Evolutionary conservation across 1,140 invertebrate species (phyloP), one percentile per base, ranked within the genome.

Genomic region (Lasioglossum albipes): DNA sequence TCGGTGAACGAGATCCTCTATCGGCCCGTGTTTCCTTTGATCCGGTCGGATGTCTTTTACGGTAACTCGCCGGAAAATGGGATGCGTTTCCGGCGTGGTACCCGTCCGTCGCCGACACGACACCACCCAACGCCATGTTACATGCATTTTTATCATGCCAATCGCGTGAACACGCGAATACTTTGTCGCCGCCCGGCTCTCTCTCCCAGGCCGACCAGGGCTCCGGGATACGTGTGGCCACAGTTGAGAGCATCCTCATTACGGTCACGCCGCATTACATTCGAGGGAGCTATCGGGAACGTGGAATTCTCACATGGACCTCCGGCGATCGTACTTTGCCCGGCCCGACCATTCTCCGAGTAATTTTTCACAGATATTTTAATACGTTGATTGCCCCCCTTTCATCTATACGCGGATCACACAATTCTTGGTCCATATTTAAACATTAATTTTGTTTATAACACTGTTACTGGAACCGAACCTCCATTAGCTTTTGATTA

Each of bases 221-320:
- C 67, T 7, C 36, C 69, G 67, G 71, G 73, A 66, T 52, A 59
- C 42, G 42, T 31, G 31, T 36, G 68, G 20, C 13, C 52, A 36
- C 52, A 49, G 71, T 75, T 68, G 72, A 80, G 57, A 62, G 79
- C 64, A 80, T 75, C 79, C 79, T 80, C 79, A 75, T 80, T 80
- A 80, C 45, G 52, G 16, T 36, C 70, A 27, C 45, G 66, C 22
- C 20, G 73, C 45, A 7, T 52, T 62, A 75, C 27, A 18, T 45
- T 45, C 59, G 45, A 59, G 22, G 22, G 20, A 52, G 64, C 41
- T 31, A 54, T 73, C 42, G 54, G 52, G 52, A 41, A 42, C 12
- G 42, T 20, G 65, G 59, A 75, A 68, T 75, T 41, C 61, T 80
- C 57, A 45, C 68, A 64, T 72, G 27, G 20, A 49, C 45, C n/a